Base-by-base conservation (phyloP, 2,113 vertebrate species). In the Anarrhichthys ocellatus region DNA sequence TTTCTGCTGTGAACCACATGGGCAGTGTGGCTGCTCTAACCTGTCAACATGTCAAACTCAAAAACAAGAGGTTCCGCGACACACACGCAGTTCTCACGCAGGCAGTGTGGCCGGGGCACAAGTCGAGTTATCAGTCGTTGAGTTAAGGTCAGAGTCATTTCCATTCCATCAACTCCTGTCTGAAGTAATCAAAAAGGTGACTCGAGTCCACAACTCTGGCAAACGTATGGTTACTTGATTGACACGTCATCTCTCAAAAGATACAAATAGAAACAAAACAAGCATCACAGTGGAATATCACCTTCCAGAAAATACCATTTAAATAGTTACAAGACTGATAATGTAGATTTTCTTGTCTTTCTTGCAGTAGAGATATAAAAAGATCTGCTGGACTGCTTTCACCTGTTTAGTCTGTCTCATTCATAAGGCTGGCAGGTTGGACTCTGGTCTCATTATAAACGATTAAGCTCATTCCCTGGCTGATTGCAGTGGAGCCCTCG, bases 381-480 rank as follows among this genome's bases (percentile, higher is more conserved):
- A 4, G 5, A 73, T 62, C 68, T 80, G 58, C 54, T 85, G 59
- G 34, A 73, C 71, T 34, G 61, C 56, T 83, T 38, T 42, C 62
- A 86, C 80, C 72, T 36, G 61, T 84, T 80, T 52, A 67, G 54
- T 74, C 58, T 1, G 17, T 73, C 42, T 82, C 42, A 22, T 82
- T 68, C 63, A 40, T 65, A 59, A 15, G 17, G 27, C 69, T 56
- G 67, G n/a, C 82, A 73, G 74, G 71, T 73, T 61, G 66, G 87
- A 80, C 80, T 76, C 8, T 40, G 81, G 72, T 79, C 87, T 86
- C 85, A 83, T 90, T 91, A 87, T 22, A 70, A 81, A 76, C 5
- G 10, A 90, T 90, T 92, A 86, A 71, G 62, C 76, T 87, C 87
- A 90, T 83, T 90, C 80, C 48, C 58, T 62, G 70, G 56, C 56